Evolutionary conservation across 1,140 invertebrate species (phyloP).

Genomic region (Oedothorax gibbosus): DNA sequence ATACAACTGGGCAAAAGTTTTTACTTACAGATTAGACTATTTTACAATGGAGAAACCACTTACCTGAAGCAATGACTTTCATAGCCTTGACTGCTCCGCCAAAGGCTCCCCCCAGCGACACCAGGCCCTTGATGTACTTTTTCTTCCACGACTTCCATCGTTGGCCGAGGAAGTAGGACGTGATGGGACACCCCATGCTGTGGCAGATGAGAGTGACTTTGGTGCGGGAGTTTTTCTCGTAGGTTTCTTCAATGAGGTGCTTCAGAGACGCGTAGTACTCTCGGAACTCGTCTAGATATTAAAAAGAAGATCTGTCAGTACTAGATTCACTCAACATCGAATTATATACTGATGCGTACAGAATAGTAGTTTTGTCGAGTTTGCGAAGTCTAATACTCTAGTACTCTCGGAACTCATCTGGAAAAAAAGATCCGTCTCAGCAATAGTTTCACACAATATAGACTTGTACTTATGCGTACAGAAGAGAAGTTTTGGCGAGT

Average conservation of each 20-base stretch:
- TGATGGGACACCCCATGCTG: conserved; percentile 95
- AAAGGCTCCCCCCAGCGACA: conserved; percentile 92
- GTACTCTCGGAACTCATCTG: too few relatives aligned
- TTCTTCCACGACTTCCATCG: conserved; percentile 89
- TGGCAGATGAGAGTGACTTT: conserved; percentile 88
- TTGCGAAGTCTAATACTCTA: too few relatives aligned
- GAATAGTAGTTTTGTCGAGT: too few relatives aligned
- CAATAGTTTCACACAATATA: too few relatives aligned
- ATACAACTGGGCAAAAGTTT: too few relatives aligned
- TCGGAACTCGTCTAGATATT: conserved; percentile 83
- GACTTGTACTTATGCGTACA: too few relatives aligned
- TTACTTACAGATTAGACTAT: too few relatives aligned
- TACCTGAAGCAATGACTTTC: conserved; percentile 93
- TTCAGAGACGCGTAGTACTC: conserved; percentile 86
- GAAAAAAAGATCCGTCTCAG: too few relatives aligned
- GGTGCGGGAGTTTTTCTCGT: conserved; percentile 79
- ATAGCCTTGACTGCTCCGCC: conserved; percentile 92
- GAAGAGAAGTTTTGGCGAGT: too few relatives aligned
- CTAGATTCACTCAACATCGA: too few relatives aligned
- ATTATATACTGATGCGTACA: too few relatives aligned
- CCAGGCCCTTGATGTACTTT: conserved; percentile 84
- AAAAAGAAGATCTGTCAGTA: neutral
- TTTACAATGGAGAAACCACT: conserved; percentile 11
- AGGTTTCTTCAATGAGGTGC: conserved; percentile 86
- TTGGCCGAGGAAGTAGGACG: conserved; percentile 86